phyloP scores from a whole-genome alignment of 1,140 invertebrate genomes.

The Mercenaria mercenaria region DNA sequence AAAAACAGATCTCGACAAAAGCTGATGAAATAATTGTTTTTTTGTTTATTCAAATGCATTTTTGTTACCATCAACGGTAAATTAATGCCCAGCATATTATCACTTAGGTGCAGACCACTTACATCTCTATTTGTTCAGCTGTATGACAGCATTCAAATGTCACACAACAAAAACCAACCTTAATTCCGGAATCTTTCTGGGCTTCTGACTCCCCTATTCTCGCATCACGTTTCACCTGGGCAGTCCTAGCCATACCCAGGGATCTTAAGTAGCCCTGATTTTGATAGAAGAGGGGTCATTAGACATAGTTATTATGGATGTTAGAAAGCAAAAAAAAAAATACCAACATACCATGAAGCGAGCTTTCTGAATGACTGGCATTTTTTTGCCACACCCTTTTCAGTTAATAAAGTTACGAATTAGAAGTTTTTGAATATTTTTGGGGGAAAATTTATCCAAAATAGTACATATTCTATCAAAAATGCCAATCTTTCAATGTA shows the following conservation, averaged over 20 bases:
- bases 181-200: slow-evolving; percentile 83
- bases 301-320: slow-evolving; percentile 27
- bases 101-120: no score
- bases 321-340: neutral
- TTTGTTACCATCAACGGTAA: no score
- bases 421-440: no score
- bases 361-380: neutral
- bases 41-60: no score
- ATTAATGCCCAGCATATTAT: no score
- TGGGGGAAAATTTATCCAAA: no score
- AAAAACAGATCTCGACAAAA: no score
- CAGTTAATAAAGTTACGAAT: neutral
- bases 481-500: neutral
- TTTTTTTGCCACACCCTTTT: neutral
- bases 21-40: no score
- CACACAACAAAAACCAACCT: slow-evolving; percentile 72
- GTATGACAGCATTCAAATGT: slow-evolving; percentile 1
- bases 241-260: slow-evolving; percentile 97
- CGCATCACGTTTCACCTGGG: slow-evolving; percentile 98
- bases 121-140: neutral
- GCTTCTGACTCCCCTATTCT: slow-evolving; percentile 98
- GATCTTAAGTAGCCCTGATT: slow-evolving; percentile 96
- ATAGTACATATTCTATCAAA: no score
- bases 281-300: slow-evolving; percentile 54
- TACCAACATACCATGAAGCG: neutral